Conservation (phyloP, 2,113 vertebrate genomes). For the Malaclemys terrapin region DNA sequence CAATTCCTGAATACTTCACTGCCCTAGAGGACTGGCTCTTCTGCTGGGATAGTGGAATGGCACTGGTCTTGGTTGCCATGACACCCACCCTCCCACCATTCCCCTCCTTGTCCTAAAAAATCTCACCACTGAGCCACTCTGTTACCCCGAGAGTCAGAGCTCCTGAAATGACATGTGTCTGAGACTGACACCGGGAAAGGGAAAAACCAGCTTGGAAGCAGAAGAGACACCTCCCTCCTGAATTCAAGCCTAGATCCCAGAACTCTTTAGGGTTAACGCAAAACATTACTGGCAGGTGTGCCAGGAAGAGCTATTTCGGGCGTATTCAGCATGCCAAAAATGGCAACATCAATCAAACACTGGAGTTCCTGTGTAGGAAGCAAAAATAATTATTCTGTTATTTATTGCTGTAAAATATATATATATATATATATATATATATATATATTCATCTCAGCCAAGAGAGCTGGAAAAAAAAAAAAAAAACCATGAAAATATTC, state of each 20-base stretch:
- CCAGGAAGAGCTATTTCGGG: conserved; percentile 71
- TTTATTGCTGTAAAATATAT: conserved; percentile 75
- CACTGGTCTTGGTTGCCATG: background rate
- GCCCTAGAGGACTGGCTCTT: background rate
- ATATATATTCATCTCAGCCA: conserved; percentile 56
- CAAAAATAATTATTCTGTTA: conserved; percentile 75
- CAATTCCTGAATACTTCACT: background rate
- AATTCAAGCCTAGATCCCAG: conserved; percentile 63
- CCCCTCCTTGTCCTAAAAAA: background rate
- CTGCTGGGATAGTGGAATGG: background rate
- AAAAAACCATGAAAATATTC: conserved; percentile 47
- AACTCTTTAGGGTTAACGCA: conserved; percentile 56
- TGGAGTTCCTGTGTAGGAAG: conserved; percentile 76
- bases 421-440: no score
- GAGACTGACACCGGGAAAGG: background rate
- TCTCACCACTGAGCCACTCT: background rate
- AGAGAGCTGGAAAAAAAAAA: conserved; percentile 50
- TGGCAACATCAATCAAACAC: conserved; percentile 72
- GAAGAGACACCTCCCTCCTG: background rate
- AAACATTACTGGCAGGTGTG: conserved; percentile 59
- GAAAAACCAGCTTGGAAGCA: background rate
- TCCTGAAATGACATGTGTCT: no score
- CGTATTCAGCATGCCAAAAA: conserved; percentile 70
- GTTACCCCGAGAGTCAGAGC: background rate
- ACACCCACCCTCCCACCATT: background rate